Evolutionary conservation across 2,113 vertebrate genomes (phyloP).

Genomic region (Podiceps cristatus): DNA sequence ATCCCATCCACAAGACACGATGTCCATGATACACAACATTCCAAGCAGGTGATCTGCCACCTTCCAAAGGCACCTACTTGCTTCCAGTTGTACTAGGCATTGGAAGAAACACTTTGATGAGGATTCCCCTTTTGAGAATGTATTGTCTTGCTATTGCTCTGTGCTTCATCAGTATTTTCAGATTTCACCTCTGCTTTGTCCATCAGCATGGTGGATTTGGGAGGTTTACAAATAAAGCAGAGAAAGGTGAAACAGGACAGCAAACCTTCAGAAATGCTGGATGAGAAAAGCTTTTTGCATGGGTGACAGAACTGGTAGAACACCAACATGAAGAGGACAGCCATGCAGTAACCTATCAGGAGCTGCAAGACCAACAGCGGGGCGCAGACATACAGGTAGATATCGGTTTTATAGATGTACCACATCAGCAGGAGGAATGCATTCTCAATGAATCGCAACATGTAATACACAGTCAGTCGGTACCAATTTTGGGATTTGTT

Average conservation of each 20-base stretch:
- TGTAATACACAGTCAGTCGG: slow-evolving; percentile 88
- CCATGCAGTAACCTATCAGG: slow-evolving; percentile 85
- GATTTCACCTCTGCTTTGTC: slow-evolving; percentile 68
- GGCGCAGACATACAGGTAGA: slow-evolving; percentile 87
- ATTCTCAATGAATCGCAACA: slow-evolving; percentile 92
- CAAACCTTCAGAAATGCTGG: slow-evolving; percentile 84
- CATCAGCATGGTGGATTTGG: slow-evolving; percentile 9
- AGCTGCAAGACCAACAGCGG: slow-evolving; percentile 89
- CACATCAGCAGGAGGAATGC: slow-evolving; percentile 89
- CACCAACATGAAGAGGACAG: slow-evolving; percentile 92
- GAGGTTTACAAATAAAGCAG: slow-evolving; percentile 71
- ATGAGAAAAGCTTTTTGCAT: slow-evolving; percentile 91
- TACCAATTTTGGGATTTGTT: slow-evolving; percentile 95
- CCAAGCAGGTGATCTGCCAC: background rate
- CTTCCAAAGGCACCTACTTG: slow-evolving; percentile 35
- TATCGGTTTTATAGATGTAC: slow-evolving; percentile 89
- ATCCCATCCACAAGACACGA: background rate
- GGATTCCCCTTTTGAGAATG: slow-evolving; percentile 74
- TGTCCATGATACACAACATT: background rate
- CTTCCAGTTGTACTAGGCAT: slow-evolving; percentile 59
- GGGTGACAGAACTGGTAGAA: slow-evolving; percentile 98
- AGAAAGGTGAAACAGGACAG: slow-evolving; percentile 81
- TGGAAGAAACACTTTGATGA: slow-evolving; percentile 71
- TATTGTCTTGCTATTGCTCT: slow-evolving; percentile 57
- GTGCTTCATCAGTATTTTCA: slow-evolving; percentile 16